Base-by-base conservation (phyloP, 1,140 invertebrate species). In the Trissolcus basalis region DNA sequence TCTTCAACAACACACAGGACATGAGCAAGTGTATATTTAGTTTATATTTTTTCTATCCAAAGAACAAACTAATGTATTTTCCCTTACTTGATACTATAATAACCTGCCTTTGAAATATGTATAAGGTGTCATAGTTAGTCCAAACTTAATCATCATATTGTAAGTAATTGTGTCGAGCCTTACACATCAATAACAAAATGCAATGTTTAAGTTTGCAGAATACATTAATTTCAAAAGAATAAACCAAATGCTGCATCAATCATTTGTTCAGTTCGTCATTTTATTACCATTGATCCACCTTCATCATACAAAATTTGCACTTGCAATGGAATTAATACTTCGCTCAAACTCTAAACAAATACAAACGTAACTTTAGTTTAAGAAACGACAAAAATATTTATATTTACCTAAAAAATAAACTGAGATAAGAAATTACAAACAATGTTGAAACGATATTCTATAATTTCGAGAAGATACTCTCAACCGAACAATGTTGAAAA, bases 31-130 rank as follows among this genome's bases (percentile, higher is more conserved):
- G 36, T 72, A 19, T 70, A 67, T 71, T 79, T 70, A 60, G 48
- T 80, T 78, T 77, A 63, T 77, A 82, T 79, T 77, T 82, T 78
- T 80, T 77, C 58, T 77, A 82, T 78, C 64, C 45, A 14, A 79
- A 74, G 14, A 47, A 80, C 54, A 58, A 71, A 67, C 44, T 50
- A 39, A 48, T 51, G 39, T 45, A 16, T 79, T 80, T 81, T 63
- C 58, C 69, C 19, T 77, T 69, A 54, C 19, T 39, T 39, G 19
- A 27, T 27, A 55, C 51, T 59, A 41, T 70, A 49, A 49, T 54
- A 70, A 9, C 60, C 11, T 41, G 55, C 36, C 15, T 70, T 51
- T 45, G 48, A 59, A 35, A 56, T 13, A 60, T 56, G 12, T 58
- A 63, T 69, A 53, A 72, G 51, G 43, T 69, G 45, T 67, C 35